Evolutionary conservation across 2,888 invertebrate species (phyloP).

Genomic region (Notodonta ziczac): DNA sequence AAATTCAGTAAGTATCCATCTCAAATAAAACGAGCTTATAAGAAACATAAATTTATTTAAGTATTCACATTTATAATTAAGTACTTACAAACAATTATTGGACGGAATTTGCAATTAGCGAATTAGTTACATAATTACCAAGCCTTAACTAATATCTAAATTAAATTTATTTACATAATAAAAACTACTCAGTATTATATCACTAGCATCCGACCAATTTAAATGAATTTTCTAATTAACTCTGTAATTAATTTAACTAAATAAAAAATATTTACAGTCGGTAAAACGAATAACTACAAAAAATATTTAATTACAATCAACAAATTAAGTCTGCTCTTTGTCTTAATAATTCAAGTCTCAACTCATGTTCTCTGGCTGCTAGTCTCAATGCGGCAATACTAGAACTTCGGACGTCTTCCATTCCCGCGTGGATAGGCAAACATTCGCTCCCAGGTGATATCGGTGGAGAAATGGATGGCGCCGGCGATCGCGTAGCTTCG

Average conservation of each 20-base stretch:
- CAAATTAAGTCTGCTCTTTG: slow-evolving; percentile 86
- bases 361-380: slow-evolving; percentile 95
- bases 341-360: slow-evolving; percentile 91
- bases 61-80: slow-evolving; percentile 29
- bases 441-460: slow-evolving; percentile 80
- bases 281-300: not conserved
- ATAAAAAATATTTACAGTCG: slow-evolving; percentile 1
- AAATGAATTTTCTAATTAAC: slow-evolving; percentile 24
- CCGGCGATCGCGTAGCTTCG: slow-evolving; percentile 60
- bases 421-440: slow-evolving; percentile 74
- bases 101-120: slow-evolving; percentile 30
- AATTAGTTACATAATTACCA: slow-evolving; percentile 31
- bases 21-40: not conserved
- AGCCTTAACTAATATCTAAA: slow-evolving; percentile 13
- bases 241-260: slow-evolving; percentile 6
- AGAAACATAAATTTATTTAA: slow-evolving; percentile 35
- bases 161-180: slow-evolving; percentile 31
- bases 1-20: too few relatives aligned
- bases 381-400: slow-evolving; percentile 94
- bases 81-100: slow-evolving; percentile 23
- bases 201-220: slow-evolving; percentile 27
- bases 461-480: slow-evolving; percentile 81
- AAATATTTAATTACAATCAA: slow-evolving; percentile 38
- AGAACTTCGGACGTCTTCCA: slow-evolving; percentile 90
- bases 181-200: slow-evolving; percentile 11